Evolutionary conservation across 2,113 vertebrate species (phyloP).

Genomic region (Podarcis muralis): DNA sequence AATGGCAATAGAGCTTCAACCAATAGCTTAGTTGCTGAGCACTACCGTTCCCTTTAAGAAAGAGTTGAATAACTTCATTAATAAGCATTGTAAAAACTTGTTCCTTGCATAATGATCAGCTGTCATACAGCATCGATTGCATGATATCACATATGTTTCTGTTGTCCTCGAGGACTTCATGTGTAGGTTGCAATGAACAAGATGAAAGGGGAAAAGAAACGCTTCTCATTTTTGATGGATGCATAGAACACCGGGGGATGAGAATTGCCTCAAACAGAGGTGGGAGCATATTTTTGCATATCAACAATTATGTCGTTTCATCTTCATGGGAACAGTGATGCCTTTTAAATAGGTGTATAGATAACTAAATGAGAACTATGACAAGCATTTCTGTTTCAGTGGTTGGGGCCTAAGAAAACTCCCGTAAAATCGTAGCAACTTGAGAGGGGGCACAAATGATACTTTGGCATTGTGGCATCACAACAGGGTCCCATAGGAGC

Average conservation of each 20-base stretch:
- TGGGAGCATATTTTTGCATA: not conserved
- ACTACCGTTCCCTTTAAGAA: not conserved
- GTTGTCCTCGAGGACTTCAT: conserved; percentile 7
- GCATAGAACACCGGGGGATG: not conserved
- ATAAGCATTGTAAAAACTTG: not conserved
- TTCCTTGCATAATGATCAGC: conserved; percentile 5
- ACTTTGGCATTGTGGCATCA: too few relatives aligned
- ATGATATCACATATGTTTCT: rapidly evolving
- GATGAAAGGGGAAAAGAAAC: not conserved
- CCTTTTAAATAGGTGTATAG: too few relatives aligned
- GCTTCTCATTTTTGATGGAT: not conserved
- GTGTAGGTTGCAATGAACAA: not conserved
- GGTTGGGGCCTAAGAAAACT: too few relatives aligned
- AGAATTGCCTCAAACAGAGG: not conserved
- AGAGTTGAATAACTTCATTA: not conserved
- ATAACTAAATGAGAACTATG: too few relatives aligned
- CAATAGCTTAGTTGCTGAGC: not conserved
- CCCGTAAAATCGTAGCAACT: too few relatives aligned
- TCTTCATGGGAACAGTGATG: not conserved
- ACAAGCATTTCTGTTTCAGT: too few relatives aligned
- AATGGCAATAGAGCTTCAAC: not conserved
- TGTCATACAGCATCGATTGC: not conserved
- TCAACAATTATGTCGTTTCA: not conserved
- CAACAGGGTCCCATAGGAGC: too few relatives aligned
- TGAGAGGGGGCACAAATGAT: too few relatives aligned